Evolutionary conservation across 2,888 invertebrate genomes (phyloP), one percentile per base, ranked within the genome.

Genomic region (Nomada ferruginata): DNA sequence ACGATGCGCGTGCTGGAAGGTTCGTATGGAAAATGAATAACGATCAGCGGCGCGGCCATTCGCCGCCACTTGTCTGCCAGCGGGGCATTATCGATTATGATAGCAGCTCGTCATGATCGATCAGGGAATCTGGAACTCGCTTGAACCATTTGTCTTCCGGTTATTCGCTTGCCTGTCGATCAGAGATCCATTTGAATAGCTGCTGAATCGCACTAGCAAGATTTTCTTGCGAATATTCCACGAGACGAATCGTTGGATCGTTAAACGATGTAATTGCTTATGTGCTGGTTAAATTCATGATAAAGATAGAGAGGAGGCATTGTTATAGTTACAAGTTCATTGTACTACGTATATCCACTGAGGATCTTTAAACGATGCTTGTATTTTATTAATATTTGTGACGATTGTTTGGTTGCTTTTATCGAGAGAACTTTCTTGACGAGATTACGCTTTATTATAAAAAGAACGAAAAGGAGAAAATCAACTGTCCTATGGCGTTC

Each of bases 41-140:
- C 89, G 86, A 89, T 88, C 87, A 70, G 84, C 84, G 76, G 76
- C 85, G 80, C 84, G 83, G 85, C 87, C 85, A 88, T 87, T 87
- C 81, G 84, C 79, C 71, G 85, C 83, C 82, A 81, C 82, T 85
- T 82, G 83, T 76, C 72, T 84, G 85, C 82, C 76, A 84, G 85
- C 85, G 61, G 85, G 85, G 81, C 80, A 88, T 89, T 90, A 91
- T 91, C 90, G 90, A 91, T 91, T 91, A 89, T 89, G 90, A 88
- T 86, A 85, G 84, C 78, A 69, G 76, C 84, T 90, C 88, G 85
- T 90, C 88, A 87, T 79, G 87, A 92, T 91, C 89, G 87, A 91
- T 90, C 90, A 82, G 84, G 26, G 79, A 78, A 76, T 75, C 82
- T 84, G 79, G 77, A 87, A 80, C 73, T 70, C 72, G 65, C 61